Base-by-base conservation (phyloP, 2,797 vertebrate species). In the Coendou prehensilis region DNA sequence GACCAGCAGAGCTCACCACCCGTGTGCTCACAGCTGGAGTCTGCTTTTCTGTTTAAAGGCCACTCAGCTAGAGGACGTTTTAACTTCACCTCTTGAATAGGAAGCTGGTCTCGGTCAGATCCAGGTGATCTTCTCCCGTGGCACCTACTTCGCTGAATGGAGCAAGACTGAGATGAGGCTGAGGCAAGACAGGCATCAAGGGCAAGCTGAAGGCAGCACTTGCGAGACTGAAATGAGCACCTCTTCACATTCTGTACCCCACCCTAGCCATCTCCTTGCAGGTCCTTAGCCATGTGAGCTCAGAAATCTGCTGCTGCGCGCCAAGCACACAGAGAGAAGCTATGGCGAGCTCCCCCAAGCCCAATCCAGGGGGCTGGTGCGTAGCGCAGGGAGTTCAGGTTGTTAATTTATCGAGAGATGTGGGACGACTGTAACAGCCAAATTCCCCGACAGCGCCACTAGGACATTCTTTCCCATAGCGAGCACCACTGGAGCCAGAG, bases 221-320 rank as follows among this genome's bases (percentile, higher is more conserved):
- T n/a, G n/a, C 30, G 10, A 15, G 89, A 28, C 41, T 8, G 4
- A 75, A 47, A 33, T 33, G 1, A 88, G 33, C 0, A 0, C 20
- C 33, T 63, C 47, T 79, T 37, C 17, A 3, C 52, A 79, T 14
- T 23, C 28, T 33, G 56, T 3, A 13, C 47, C 26, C 15, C 64
- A 45, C 2, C 26, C 14, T 2, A 33, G 47, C 17, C 47, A 75
- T 5, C 0, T 0, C 30, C 9, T 20, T 0, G 14, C 47, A 5
- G 9, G 20, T 50, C 57, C 45, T 33, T 14, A 10, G 37, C 28
- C 41, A 20, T 26, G 0, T 1, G 5, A 15, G 5, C 69, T 87
- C 63, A 63, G 64, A 75, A 56, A 28, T 30, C 86, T 57, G 22
- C 73, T 47, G 11, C 57, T 37, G 11, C 20, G 30, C 9, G 6